phyloP scores from a whole-genome alignment of 2,113 vertebrate species.

The Myanophis thanlyinensis region DNA sequence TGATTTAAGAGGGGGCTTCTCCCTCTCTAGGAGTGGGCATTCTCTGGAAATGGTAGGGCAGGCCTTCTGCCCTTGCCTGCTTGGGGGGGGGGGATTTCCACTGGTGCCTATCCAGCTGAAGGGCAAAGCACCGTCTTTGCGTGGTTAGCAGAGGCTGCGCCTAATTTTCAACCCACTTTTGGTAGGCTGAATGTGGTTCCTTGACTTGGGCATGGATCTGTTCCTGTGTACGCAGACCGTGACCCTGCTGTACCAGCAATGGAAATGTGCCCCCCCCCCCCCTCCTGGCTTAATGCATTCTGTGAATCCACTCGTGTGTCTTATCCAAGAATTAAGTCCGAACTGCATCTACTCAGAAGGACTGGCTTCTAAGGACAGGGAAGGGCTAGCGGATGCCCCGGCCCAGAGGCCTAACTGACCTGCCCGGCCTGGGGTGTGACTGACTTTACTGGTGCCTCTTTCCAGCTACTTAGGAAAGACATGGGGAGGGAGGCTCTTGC shows the following conservation, averaged over 20 bases:
- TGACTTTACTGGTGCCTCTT: not conserved
- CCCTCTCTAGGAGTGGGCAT: not conserved
- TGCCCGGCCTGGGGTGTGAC: not conserved
- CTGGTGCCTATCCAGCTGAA: not conserved
- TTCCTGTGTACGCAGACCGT: not conserved
- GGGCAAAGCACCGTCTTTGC: not conserved
- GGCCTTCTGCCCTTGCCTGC: not conserved
- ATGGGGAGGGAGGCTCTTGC: not conserved
- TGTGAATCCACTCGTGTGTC: not conserved
- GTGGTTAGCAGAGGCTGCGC: not conserved
- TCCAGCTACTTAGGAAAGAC: not conserved
- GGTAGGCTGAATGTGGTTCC: not conserved
- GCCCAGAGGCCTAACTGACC: not conserved
- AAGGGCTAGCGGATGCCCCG: not conserved
- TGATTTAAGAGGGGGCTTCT: not conserved
- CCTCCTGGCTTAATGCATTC: not conserved
- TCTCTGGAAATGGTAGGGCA: not conserved
- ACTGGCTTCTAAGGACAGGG: not conserved
- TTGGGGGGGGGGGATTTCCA: not conserved
- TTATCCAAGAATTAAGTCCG: not conserved
- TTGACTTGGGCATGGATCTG: not conserved
- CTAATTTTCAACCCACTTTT: not conserved
- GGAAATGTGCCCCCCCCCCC: not conserved
- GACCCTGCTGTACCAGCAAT: not conserved
- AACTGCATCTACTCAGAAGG: not conserved